Evolutionary conservation across 2,113 vertebrate species (phyloP), one percentile per base, ranked within the genome.

Genomic region (Oreotragus oreotragus): DNA sequence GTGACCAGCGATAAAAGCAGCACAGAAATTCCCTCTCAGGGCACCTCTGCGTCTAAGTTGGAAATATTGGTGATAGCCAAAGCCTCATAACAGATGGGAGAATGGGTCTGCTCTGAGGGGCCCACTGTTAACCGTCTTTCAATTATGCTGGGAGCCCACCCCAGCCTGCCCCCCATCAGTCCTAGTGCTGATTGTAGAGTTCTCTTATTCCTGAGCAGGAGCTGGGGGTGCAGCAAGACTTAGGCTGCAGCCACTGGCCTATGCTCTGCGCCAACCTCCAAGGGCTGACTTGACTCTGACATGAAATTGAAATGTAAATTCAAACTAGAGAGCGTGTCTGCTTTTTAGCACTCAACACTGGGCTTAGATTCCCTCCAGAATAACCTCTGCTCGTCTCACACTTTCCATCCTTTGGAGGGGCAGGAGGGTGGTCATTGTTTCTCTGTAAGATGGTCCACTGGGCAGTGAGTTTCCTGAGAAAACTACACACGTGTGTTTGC

Each of bases 241-340:
- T 1, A 81, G 11, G 27, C 77, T 51, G 15, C 39, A 62, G 66
- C 66, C 28, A 39, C 43, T 39, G 28, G n/a, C 23, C 36, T 51
- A 36, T 25, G 47, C 66, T 58, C 58, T 2, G 0, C 57, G 17
- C 76, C n/a, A 77, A 79, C 88, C 79, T 64, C 19, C 27, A 85
- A 57, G 66, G 47, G 23, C 84, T 84, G 77, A 66, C 70, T 58
- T 85, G 85, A 76, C 70, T 58, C 66, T 43, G 14, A 55, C 84
- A 64, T 80, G 51, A 84, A 51, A 47, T 76, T 95, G 73, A 83
- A 83, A 88, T 21, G 9, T 51, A 83, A 96, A 95, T 96, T 88
- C 66, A 95, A 84, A 85, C 95, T 66, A 70, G 94, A 90, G 58
- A 90, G 76, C 57, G 15, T 16, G 47, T 64, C 91, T 96, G 39